Base-by-base conservation (phyloP, 2,888 invertebrate genomes). In the Oxycera nigricornis region DNA sequence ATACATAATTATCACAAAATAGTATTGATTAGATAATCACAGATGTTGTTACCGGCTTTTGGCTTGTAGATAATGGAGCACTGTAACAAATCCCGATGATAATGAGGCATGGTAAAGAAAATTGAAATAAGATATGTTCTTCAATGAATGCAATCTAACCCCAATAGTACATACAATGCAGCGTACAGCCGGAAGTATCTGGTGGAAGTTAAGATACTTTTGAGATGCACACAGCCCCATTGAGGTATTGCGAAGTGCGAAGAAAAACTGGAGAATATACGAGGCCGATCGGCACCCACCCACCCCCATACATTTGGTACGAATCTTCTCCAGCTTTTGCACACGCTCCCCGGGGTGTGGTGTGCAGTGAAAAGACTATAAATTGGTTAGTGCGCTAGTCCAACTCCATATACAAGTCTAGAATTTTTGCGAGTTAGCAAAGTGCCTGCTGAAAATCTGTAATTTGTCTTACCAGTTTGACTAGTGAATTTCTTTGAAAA, bases 321-420 rank as follows among this genome's bases (percentile, higher is more conserved):
- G 50, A 17, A 24, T 1, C 6, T 30, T 31, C 31, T 68, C 22
- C 9, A 17, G 24, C 14, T n/a, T 50, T 73, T 73, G 73, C 73
- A 35, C 73, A 73, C 73, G 65, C 52, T 52, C 52, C 52, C 2
- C 26, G 17, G 20, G 11, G 73, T 61, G 62, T 35, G 31, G 62
- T 55, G 59, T 41, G 72, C 72, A 26, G 41, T 17, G 22, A 7
- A 35, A 31, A 52, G 28, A 17, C 31, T 70, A 70, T 70, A 70
- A 70, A 70, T 31, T 70, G 55, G 55, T 55, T 55, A 70, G 35
- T 31, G 31, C 17, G 70, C 70, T 70, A 31, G 31, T 20, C 52
- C 31, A 30, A 46, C 20, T 9, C 31, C 52, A n/a, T 70, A n/a
- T n/a, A n/a, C n/a, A n/a, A n/a, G n/a, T n/a, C n/a, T 55, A 70